Evolutionary conservation across 2,888 invertebrate species (phyloP), one percentile per base, ranked within the genome.

Genomic region (Coremacera marginata): DNA sequence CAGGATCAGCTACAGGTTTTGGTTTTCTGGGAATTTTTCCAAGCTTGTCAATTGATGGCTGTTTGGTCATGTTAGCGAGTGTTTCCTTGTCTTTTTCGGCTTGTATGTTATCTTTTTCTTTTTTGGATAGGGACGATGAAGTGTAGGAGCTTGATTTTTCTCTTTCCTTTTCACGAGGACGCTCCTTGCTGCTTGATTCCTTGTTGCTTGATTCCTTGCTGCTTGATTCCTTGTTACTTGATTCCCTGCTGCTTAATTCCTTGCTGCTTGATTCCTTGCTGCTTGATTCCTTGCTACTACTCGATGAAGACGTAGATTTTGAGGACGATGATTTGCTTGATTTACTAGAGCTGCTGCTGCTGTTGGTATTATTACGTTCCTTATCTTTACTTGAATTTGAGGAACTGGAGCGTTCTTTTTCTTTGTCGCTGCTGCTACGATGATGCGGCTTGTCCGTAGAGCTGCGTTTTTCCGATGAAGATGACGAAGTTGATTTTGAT

Each of bases 21-120:
- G 92, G 90, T 84, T 95, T 92, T 89, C 94, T 95, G 0, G 95
- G 95, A 84, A 95, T 95, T 89, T 94, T 94, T 0, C 94, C 94
- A 34, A 95, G 88, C 89, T 94, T 95, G 82, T 93, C 93, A 77
- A 95, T 90, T 27, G 94, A 92, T 74, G 93, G 93, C 7, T 93
- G 91, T 67, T 74, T 74, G 84, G 92, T 91, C 9, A 93, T 86
- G 87, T 94, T 94, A 44, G 93, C 92, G 63, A 94, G 90, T 11
- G 92, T 93, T 37, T 92, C 93, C 84, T 93, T 93, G 83, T 94
- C 92, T 86, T 94, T 94, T 79, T 94, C 94, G 31, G 90, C 91
- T 83, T 92, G 92, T 78, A 87, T 86, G 70, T 86, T 88, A 65
- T 87, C 88, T 79, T 75, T 78, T 22, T 81, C 81, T 51, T 82